phyloP scores from a whole-genome alignment of 2,113 vertebrate genomes.

The Crotophaga sulcirostris region DNA sequence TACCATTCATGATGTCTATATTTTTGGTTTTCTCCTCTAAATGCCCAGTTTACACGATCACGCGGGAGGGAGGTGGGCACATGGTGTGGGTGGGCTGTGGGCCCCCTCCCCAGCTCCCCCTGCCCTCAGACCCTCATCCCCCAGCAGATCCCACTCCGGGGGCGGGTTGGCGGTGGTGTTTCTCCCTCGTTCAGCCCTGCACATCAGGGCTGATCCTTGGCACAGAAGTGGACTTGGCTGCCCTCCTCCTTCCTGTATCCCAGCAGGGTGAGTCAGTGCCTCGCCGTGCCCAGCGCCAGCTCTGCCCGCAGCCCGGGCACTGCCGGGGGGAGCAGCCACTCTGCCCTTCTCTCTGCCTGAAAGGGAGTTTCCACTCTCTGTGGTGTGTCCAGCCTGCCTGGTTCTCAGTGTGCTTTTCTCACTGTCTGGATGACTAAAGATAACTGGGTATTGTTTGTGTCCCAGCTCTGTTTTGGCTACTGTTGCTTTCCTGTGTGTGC shows the following conservation, averaged over 20 bases:
- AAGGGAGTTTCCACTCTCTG: constrained; percentile 32
- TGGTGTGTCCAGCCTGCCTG: neutral
- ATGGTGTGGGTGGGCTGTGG: neutral
- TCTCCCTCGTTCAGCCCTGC: neutral
- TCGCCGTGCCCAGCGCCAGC: constrained; percentile 1
- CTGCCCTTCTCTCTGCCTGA: neutral
- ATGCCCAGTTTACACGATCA: neutral
- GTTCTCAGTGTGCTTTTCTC: neutral
- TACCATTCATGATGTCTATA: neutral
- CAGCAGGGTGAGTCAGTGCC: constrained; percentile 56
- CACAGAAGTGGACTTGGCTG: neutral
- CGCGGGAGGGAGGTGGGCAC: accelerated
- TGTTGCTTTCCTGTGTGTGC: neutral
- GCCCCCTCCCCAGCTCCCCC: neutral
- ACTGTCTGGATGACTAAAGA: neutral
- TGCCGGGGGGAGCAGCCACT: neutral
- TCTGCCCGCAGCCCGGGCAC: neutral
- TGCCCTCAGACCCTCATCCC: neutral
- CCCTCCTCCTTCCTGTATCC: constrained; percentile 28
- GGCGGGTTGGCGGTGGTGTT: too few relatives aligned
- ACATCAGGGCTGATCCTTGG: constrained; percentile 12
- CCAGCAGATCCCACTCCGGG: neutral
- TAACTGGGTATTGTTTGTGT: neutral
- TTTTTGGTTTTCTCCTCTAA: neutral
- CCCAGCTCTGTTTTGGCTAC: neutral